phyloP scores from a whole-genome alignment of 2,113 vertebrate genomes.

The Oreocharis arfaki region DNA sequence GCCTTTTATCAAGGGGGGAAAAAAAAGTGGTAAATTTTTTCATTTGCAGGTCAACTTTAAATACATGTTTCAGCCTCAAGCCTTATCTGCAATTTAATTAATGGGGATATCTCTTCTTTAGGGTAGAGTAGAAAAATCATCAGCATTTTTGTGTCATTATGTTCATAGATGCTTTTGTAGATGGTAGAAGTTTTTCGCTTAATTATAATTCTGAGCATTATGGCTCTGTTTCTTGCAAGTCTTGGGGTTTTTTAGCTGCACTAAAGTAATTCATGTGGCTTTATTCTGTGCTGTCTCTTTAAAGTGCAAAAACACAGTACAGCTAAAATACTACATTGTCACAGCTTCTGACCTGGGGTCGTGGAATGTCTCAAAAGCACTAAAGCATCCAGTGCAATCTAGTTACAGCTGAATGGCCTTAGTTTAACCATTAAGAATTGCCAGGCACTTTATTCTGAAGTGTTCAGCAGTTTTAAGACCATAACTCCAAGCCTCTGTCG shows the following conservation, averaged over 20 bases:
- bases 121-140: background rate
- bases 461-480: background rate
- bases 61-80: slow-evolving; percentile 58
- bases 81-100: background rate
- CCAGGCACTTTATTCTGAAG: background rate
- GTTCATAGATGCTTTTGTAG: background rate
- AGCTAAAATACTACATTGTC: background rate
- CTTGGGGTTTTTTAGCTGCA: background rate
- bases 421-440: background rate
- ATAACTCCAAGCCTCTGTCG: slow-evolving; percentile 61
- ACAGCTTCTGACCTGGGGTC: background rate
- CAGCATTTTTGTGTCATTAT: background rate
- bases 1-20: background rate
- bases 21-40: background rate
- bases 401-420: background rate
- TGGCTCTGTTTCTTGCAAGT: background rate
- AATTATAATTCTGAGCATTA: background rate
- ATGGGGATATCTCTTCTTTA: background rate
- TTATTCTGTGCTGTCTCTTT: background rate
- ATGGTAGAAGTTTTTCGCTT: background rate
- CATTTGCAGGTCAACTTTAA: slow-evolving; percentile 65
- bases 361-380: background rate
- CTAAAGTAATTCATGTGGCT: background rate
- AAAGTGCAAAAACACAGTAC: background rate
- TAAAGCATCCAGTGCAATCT: background rate